phyloP scores from a whole-genome alignment of 2,113 vertebrate genomes.

The Anseranas semipalmata region DNA sequence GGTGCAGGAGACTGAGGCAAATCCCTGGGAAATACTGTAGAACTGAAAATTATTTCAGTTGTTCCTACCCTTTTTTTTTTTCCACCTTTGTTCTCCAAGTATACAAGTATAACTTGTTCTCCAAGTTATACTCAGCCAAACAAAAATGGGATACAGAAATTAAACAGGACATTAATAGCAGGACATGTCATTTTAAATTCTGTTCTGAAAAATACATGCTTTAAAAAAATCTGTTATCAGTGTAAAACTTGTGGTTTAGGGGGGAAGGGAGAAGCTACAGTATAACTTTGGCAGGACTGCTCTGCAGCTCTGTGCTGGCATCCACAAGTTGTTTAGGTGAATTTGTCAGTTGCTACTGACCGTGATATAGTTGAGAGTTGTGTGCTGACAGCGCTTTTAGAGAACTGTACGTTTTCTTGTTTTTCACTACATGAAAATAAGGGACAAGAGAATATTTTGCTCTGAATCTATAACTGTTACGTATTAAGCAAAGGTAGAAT shows the following conservation, averaged over 20 bases:
- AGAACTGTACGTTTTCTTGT: neutral
- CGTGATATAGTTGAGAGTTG: neutral
- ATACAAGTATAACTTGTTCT: too few relatives aligned
- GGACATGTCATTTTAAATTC: neutral
- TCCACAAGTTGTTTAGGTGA: neutral
- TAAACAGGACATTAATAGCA: neutral
- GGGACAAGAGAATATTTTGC: neutral
- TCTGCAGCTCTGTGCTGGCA: neutral
- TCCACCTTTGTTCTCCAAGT: neutral
- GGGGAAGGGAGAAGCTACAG: neutral
- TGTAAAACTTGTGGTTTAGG: neutral
- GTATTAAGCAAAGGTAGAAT: neutral
- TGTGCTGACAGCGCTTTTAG: neutral
- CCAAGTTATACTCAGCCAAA: neutral
- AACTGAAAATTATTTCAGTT: neutral
- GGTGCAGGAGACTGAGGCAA: neutral
- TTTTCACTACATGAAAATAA: neutral
- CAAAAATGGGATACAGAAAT: neutral
- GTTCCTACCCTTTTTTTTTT: neutral
- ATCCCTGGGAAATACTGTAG: neutral
- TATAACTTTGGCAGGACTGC: neutral
- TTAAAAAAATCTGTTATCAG: neutral
- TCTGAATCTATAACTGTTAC: neutral
- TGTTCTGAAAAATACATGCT: neutral
- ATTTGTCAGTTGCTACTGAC: neutral